Evolutionary conservation across 2,888 invertebrate genomes (phyloP).

Genomic region (Smittia aterrima): DNA sequence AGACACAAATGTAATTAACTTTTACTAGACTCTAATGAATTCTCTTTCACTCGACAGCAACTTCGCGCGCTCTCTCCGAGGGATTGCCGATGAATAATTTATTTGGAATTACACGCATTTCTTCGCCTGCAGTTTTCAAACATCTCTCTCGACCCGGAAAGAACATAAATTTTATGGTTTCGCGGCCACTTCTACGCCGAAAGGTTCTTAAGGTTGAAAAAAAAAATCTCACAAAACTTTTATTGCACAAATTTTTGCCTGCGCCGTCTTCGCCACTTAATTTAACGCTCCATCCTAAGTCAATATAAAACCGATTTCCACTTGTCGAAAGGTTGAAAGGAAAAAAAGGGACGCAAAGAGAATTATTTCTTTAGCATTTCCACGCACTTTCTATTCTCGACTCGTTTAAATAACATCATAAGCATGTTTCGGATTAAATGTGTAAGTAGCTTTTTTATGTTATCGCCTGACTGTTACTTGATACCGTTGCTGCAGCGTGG

Average conservation of each 20-base stretch:
- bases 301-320: conserved; percentile 41
- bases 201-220: not conserved
- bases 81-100: conserved; percentile 19
- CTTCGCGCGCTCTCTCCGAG: not conserved
- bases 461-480: conserved; percentile 3
- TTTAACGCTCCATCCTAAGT: conserved; percentile 36
- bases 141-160: not conserved
- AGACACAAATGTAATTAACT: conserved; percentile 41
- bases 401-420: conserved; percentile 39
- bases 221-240: not conserved
- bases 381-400: conserved; percentile 16
- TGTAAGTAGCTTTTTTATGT: conserved; percentile 39
- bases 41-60: conserved; percentile 7
- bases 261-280: not conserved
- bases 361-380: no score
- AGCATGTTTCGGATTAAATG: conserved; percentile 39
- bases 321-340: not conserved
- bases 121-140: not conserved
- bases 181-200: not conserved
- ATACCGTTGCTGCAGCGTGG: not conserved
- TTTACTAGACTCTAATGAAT: conserved; percentile 40
- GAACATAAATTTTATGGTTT: not conserved
- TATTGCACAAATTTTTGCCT: conserved; percentile 18
- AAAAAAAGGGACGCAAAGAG: not conserved
- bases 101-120: conserved; percentile 24